These are phyloP conservation scores for Myiozetetes cayanensis DNA, from an alignment of 2,113 vertebrate species.

Conservation along the genomic window DNA sequence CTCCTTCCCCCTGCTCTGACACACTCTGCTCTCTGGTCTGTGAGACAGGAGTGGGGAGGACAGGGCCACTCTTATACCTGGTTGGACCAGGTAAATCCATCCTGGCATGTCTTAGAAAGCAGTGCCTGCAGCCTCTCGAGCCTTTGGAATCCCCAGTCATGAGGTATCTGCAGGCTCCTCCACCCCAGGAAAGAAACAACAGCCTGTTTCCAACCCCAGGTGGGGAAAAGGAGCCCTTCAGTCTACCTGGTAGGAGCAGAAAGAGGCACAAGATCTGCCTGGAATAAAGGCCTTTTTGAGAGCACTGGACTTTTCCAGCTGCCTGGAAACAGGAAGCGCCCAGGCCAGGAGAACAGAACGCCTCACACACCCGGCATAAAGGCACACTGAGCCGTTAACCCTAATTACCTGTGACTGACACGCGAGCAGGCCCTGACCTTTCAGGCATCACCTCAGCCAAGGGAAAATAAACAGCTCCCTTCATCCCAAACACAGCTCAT, in stretches of 20 bases:
- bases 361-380: slow-evolving; percentile 75
- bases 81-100: not conserved
- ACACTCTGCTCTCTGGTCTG: rapidly evolving
- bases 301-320: slow-evolving; percentile 78
- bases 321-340: slow-evolving; percentile 78
- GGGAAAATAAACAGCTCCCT: slow-evolving; percentile 76
- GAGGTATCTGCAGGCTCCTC: not conserved
- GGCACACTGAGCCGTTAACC: slow-evolving; percentile 70
- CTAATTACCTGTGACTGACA: slow-evolving; percentile 81
- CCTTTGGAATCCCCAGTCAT: rapidly evolving
- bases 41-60: not conserved
- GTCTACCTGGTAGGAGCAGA: slow-evolving; percentile 28
- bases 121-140: rapidly evolving
- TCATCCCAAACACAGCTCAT: slow-evolving; percentile 37
- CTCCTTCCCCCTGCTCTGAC: not conserved
- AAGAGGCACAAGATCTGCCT: not conserved
- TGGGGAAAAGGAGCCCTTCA: slow-evolving; percentile 5
- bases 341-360: slow-evolving; percentile 75
- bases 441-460: slow-evolving; percentile 65
- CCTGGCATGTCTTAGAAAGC: not conserved
- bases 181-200: not conserved
- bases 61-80: not conserved
- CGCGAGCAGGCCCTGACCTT: slow-evolving; percentile 63
- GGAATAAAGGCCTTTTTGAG: slow-evolving; percentile 80
- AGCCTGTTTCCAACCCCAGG: not conserved